Base-by-base conservation (phyloP, 1,140 invertebrate species). In the Drusus annulatus region DNA sequence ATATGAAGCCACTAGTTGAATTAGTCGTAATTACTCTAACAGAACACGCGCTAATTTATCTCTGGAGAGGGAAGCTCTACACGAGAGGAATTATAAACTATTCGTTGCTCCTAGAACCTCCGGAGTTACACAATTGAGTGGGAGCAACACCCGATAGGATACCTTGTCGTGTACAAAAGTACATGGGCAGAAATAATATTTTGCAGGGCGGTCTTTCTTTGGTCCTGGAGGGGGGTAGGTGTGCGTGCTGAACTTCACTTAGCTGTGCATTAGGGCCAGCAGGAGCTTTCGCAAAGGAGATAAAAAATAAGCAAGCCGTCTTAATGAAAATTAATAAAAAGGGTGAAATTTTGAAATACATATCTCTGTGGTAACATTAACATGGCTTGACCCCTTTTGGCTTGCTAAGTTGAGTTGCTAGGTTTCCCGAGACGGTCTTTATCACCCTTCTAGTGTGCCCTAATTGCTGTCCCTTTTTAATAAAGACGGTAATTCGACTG, bases 1-100 rank as follows among this genome's bases (percentile, higher is more conserved):
- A n/a, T 58, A 58, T 58, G 54, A 58, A 58, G 54, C 54, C 54
- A 58, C 54, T 58, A 58, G 54, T 58, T 58, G 54, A 58, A 58
- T 58, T 58, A 58, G 54, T 10, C 54, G 13, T 58, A 58, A 58
- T 58, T 58, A 58, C 54, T 58, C 54, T 13, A 17, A 17, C 54
- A 19, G 54, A 58, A 58, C 54, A 58, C 54, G 54, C 54, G 21
- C 54, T 58, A 58, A 58, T 58, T 19, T 58, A 58, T 58, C 54
- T 58, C 54, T n/a, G 17, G 17, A 58, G n/a, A 58, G 54, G 54
- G 17, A 5, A 58, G 21, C 17, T 58, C n/a, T 58, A 58, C 54
- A 58, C 54, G 17, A 17, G 15, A 17, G 54, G 54, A 58, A 58
- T 58, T 21, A 58, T 8, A 17, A 58, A 58, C 21, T 58, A 58